Conservation (phyloP, 1,140 invertebrate species). For the Aradophagus sp. region DNA sequence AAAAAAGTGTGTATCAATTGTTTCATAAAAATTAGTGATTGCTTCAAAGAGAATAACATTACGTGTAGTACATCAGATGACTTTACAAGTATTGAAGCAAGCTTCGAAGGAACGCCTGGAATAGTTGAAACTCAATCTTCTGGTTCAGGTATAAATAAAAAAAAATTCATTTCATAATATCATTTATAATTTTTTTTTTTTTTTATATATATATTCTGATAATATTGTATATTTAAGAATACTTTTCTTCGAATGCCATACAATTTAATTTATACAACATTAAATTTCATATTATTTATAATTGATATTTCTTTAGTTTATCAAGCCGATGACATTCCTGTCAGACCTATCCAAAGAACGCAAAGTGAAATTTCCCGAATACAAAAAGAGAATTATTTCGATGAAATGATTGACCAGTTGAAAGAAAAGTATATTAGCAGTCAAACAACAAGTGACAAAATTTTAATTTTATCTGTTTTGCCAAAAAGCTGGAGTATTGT, state of each 20-base stretch:
- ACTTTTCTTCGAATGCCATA: too few relatives aligned
- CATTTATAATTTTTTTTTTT: too few relatives aligned
- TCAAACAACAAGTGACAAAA: slow-evolving; percentile 13
- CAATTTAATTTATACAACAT: neutral
- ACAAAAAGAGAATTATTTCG: slow-evolving; percentile 14
- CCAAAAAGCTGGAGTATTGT: slow-evolving; percentile 14
- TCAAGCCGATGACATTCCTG: too few relatives aligned
- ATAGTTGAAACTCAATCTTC: too few relatives aligned
- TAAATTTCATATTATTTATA: slow-evolving; percentile 1
- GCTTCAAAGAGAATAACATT: neutral
- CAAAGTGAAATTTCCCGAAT: neutral
- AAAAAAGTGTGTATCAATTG: slow-evolving; percentile 1
- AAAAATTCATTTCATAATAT: too few relatives aligned
- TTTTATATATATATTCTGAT: too few relatives aligned
- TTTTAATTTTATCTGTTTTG: slow-evolving; percentile 17
- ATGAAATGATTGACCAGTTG: slow-evolving; percentile 7
- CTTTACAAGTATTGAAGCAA: too few relatives aligned
- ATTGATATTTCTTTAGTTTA: slow-evolving; percentile 1
- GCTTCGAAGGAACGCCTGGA: too few relatives aligned
- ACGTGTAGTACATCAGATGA: neutral
- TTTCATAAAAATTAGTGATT: neutral
- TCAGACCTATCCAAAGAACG: too few relatives aligned
- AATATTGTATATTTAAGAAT: too few relatives aligned
- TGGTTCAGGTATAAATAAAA: too few relatives aligned
- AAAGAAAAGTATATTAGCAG: slow-evolving; percentile 10